Base-by-base conservation (phyloP, 2,113 vertebrate species). In the Mobula hypostoma region DNA sequence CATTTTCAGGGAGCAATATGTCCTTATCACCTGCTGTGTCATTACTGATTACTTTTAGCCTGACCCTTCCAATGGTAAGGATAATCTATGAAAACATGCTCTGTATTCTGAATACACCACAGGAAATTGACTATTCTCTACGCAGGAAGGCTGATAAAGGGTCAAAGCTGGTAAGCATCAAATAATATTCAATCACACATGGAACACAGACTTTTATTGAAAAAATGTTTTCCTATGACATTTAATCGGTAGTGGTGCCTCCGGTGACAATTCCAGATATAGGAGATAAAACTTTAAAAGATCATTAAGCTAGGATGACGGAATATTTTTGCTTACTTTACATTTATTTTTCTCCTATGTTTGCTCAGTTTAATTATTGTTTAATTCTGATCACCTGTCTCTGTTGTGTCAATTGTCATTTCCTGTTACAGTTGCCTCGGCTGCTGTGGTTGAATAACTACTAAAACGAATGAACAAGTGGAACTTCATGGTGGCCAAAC, bases 111-210 rank as follows among this genome's bases (percentile, higher is more conserved):
- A 90, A 15, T 90, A 61, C 29, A 68, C 24, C 40, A 36, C 70
- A 76, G 68, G 40, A 93, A 93, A 74, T 93, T 93, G 68, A 56
- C 32, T 93, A 40, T 40, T 70, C 40, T 93, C 17, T 74, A 56
- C 29, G 32, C 91, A 74, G 56, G 36, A 93, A 56, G 40, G 68
- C 70, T 48, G 24, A 48, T 74, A 93, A 21, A 93, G 91, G 36
- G 36, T 56, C 70, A 76, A 24, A 76, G 70, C 24, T 12, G 11
- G 36, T 48, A 56, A 74, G 91, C 36, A 74, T 72, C 91, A 93
- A 56, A 70, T 70, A 74, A 72, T 93, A 93, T 36, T 93, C 91
- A 74, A 76, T 93, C 91, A 76, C 68, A 72, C 21, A 15, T 40
- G 91, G 90, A 40, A 76, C 36, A 93, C 29, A 72, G 12, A 0